phyloP scores from a whole-genome alignment of 1,140 invertebrate species.

The Zaprionus ghesquierei region DNA sequence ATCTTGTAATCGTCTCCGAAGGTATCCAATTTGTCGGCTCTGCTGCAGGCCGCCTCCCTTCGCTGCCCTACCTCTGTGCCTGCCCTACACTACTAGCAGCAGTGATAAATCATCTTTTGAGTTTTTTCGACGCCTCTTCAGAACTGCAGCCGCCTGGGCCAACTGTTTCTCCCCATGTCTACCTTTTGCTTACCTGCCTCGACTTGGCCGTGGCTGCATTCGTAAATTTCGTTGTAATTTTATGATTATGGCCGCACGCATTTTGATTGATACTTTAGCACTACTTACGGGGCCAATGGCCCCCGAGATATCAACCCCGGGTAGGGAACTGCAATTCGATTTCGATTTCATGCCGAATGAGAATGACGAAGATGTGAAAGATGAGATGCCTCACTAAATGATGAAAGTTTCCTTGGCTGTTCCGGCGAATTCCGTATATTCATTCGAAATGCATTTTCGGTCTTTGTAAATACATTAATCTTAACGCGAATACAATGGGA shows the following conservation, averaged over 20 bases:
- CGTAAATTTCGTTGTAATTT: constrained; percentile 72
- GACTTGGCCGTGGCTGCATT: constrained; percentile 27
- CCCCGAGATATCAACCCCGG: background rate
- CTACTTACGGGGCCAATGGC: constrained; percentile 67
- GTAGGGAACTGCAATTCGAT: constrained; percentile 14
- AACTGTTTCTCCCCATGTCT: background rate
- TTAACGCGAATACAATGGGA: constrained; percentile 5
- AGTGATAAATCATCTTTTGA: constrained; percentile 78
- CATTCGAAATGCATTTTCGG: constrained; percentile 53
- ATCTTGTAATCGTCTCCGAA: constrained; percentile 31
- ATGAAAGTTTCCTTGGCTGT: constrained; percentile 8
- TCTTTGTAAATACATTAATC: constrained; percentile 68
- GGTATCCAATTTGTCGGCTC: constrained; percentile 63
- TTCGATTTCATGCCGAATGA: constrained; percentile 17
- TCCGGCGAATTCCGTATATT: constrained; percentile 69
- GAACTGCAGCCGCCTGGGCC: constrained; percentile 11
- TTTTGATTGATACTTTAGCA: constrained; percentile 81
- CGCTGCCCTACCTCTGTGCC: background rate
- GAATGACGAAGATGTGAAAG: too few species aligned
- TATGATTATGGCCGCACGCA: constrained; percentile 74
- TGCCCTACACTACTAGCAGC: constrained; percentile 16
- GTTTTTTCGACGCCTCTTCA: constrained; percentile 48
- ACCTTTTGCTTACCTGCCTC: background rate
- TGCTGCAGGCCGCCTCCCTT: constrained; percentile 7
- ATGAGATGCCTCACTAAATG: background rate